Base-by-base conservation (phyloP, 2,797 vertebrate genomes). In the Sternotherus odoratus region DNA sequence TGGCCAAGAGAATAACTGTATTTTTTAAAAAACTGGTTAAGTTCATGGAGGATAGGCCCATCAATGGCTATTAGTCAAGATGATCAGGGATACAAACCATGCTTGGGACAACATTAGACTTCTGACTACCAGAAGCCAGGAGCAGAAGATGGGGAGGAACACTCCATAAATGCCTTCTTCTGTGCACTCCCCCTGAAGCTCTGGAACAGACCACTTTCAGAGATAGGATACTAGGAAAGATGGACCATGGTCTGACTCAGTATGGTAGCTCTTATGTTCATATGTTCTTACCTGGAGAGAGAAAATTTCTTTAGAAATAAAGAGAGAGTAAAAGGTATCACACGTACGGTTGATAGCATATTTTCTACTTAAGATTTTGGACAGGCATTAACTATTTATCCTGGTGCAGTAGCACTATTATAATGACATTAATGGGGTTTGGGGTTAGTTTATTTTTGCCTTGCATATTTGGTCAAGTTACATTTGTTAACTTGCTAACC, bases 301-400 rank as follows among this genome's bases (percentile, higher is more conserved):
- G n/a, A 30, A 54, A 83, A 39, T 91, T 95, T 94, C 88, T 82
- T 77, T 91, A 79, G 86, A 93, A 93, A 66, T 3, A 87, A 77
- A 79, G 49, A 85, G 30, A 46, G 72, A 26, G 43, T 26, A 46
- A 75, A 21, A 69, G 63, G n/a, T 12, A 36, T 39, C 19, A n/a
- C 60, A 36, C 3, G 5, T 49, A 33, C 66, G 89, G 7, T 83
- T 92, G 12, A 7, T 66, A 24, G 33, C 80, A 6, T 8, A 57
- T 79, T 86, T 75, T 83, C 1, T 75, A 7, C 78, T 86, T 82
- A 79, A 75, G 83, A 39, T 69, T 69, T 80, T 77, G 17, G 7
- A 13, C 19, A 79, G 51, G 77, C 77, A 49, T 2, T 69, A 69
- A 15, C 10, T 83, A 56, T 60, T 8, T 56, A 3, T 80, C 57